A percentile compares a stretch with the other conserved stretches of the same genome.
phyloP scores from a whole-genome alignment of 2,797 vertebrate species.

The Gymnothorax javanicus region DNA sequence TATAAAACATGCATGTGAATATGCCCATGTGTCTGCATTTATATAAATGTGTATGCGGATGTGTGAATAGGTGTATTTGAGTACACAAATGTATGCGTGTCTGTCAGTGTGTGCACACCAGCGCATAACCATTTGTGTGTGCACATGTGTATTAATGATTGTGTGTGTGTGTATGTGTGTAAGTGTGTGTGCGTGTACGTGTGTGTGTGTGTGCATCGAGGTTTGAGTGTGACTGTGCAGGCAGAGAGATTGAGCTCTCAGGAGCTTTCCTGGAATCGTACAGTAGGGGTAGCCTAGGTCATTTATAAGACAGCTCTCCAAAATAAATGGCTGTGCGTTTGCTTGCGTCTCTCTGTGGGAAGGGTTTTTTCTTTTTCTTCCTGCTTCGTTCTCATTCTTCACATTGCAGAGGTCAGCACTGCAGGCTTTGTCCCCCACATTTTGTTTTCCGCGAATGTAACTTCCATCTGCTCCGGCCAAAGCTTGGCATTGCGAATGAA shows the following conservation, averaged over 20 bases:
- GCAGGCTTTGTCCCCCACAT: not conserved
- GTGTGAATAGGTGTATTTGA: not conserved
- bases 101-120: not conserved
- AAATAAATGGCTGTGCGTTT: conserved; percentile 54
- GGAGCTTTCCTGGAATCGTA: not conserved
- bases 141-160: not conserved
- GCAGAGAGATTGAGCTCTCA: not conserved
- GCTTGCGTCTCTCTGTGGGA: conserved; percentile 51
- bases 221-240: conserved; percentile 34
- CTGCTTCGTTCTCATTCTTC: conserved; percentile 44
- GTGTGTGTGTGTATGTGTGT: not conserved
- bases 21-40: not conserved
- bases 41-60: not conserved
- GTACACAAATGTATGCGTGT: not conserved
- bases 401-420: conserved; percentile 38
- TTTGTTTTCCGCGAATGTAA: not conserved
- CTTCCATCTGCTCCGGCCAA: conserved; percentile 14
- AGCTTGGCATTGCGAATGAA: not conserved
- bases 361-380: conserved; percentile 40
- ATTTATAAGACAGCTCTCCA: conserved; percentile 48
- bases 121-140: too few relatives aligned
- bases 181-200: not conserved
- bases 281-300: conserved; percentile 43
- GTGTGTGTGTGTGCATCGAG: not conserved
- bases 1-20: not conserved